Evolutionary conservation across 2,888 invertebrate genomes (phyloP), one percentile per base, ranked within the genome.

Genomic region (Sialis fuliginosa): DNA sequence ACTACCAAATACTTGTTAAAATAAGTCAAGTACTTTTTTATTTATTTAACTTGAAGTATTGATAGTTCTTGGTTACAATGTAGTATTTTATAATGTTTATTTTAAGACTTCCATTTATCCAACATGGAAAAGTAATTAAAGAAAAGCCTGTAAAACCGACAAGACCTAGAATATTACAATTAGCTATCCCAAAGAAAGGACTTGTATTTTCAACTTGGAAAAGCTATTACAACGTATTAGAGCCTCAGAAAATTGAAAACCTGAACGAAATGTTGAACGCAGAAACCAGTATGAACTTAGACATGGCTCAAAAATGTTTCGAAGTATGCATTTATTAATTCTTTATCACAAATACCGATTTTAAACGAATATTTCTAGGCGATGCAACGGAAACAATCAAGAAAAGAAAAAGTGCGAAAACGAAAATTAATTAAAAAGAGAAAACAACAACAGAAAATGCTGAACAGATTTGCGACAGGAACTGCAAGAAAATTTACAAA

Each of bases 161-260:
- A 13, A 13, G 61, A 4, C 60, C 62, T 4, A 48, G 60, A 30
- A 51, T 60, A n/a, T 53, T 57, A 2, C 56, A 61, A 48, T 51
- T 62, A 37, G 54, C 62, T 0, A 48, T 57, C 9, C 62, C 62
- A 3, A 44, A 35, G 6, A 34, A 35, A 5, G 9, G 13, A 10
- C 13, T 8, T 12, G 8, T 44, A 13, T 31, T 33, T 10, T 13
- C n/a, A 6, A 44, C 44, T n/a, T 42, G n/a, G 31, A 10, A 30
- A 22, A 30, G 10, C 30, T 42, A 6, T 32, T 8, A 42, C 8
- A 6, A 42, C 32, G 8, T 31, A 31, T 42, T 42, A 42, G 31
- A 30, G 1, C 10, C 30, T 7, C 9, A 42, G 8, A 42, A 42
- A 42, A 42, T 42, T 3, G 42, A 42, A 31, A 30, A 31, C 7